These are phyloP conservation scores for Furnarius figulus DNA, from an alignment of 2,113 vertebrate species.

Conservation along the genomic window DNA sequence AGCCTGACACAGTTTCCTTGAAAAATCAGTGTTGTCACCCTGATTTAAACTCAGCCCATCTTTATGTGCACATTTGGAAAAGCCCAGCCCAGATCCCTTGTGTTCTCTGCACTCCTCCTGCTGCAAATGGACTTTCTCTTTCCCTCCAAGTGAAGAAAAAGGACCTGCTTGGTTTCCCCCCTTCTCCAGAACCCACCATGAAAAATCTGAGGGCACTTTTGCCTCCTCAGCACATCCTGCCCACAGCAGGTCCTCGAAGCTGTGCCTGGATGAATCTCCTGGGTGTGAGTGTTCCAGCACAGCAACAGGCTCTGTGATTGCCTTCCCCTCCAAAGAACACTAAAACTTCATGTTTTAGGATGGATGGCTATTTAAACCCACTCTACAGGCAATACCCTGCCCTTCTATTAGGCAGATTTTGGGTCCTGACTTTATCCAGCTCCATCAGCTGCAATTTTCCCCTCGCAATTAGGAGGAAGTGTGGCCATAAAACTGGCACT, in stretches of 20 bases:
- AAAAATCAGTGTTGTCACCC: neutral
- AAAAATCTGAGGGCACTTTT: accelerated
- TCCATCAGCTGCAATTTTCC: conserved; percentile 27
- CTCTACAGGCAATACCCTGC: neutral
- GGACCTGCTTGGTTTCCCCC: neutral
- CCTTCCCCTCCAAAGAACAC: neutral
- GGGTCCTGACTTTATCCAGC: neutral
- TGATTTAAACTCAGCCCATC: neutral
- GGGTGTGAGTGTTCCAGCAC: neutral
- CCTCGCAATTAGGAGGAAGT: conserved; percentile 19
- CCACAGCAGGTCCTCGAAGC: neutral
- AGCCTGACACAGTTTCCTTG: neutral
- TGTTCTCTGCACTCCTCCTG: neutral
- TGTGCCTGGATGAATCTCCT: neutral
- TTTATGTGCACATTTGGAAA: neutral
- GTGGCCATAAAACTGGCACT: conserved; percentile 40
- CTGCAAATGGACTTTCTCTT: neutral
- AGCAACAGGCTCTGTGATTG: neutral
- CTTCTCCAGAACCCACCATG: neutral
- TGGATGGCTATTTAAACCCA: neutral
- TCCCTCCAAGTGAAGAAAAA: neutral
- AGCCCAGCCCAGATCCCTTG: no score
- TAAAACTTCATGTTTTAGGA: neutral
- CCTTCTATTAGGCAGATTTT: neutral
- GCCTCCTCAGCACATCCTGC: neutral